These are phyloP conservation scores for Lipophrys pholis DNA, from an alignment of 2,113 vertebrate species.

Conservation along the genomic window DNA sequence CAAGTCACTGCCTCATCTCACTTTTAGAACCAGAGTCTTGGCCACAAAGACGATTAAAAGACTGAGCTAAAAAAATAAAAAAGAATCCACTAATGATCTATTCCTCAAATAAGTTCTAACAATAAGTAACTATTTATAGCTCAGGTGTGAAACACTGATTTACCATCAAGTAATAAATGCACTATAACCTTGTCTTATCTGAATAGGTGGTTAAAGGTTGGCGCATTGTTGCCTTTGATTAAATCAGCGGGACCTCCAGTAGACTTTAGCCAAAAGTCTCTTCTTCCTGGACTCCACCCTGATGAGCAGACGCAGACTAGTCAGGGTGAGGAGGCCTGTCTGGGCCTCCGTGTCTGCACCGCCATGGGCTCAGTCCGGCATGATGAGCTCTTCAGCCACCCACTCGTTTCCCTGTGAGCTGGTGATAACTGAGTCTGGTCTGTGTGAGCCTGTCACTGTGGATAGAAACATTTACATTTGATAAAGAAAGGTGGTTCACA, in stretches of 20 bases:
- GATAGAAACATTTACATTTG: conserved; percentile 17
- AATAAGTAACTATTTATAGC: no score
- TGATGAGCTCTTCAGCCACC: conserved; percentile 44
- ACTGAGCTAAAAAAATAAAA: no score
- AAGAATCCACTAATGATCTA: no score
- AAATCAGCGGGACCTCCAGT: not conserved
- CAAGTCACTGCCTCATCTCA: no score
- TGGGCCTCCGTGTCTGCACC: conserved; percentile 50
- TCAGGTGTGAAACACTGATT: not conserved
- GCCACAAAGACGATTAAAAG: no score
- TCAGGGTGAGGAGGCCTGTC: conserved; percentile 37
- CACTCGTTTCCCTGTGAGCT: conserved; percentile 63
- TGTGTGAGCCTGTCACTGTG: conserved; percentile 52
- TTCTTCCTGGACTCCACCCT: conserved; percentile 52
- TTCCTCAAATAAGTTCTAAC: no score
- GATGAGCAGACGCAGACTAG: conserved; percentile 54
- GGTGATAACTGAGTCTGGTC: conserved; percentile 62
- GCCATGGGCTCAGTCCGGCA: conserved; percentile 53
- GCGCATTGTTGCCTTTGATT: not conserved
- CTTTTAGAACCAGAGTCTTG: no score
- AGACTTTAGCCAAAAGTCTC: conserved; percentile 13
- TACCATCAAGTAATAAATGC: not conserved
- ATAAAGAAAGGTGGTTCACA: no score
- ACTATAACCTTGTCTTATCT: not conserved
- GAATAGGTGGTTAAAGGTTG: not conserved